Base-by-base conservation (phyloP, 2,888 invertebrate species). In the Alsophila aescularia region DNA sequence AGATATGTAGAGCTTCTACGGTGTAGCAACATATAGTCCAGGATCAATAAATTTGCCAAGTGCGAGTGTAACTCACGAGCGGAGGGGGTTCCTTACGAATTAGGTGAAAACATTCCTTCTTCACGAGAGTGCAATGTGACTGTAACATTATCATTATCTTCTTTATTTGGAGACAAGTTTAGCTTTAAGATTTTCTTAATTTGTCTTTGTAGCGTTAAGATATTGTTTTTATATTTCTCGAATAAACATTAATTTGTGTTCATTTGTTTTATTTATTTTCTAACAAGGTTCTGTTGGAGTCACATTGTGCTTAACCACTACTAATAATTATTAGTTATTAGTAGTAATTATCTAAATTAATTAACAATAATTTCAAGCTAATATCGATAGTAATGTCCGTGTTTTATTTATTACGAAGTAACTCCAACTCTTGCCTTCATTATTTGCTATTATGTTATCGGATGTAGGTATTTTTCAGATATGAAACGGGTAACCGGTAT, bases 281-380 rank as follows among this genome's bases (percentile, higher is more conserved):
- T 50, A 42, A 40, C 15, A 58, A 59, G 56, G 54, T 48, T n/a
- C 41, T 61, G 74, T 77, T 77, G 75, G 78, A 77, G 79, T 75
- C 79, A 76, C 75, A 72, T 77, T 79, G 48, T 47, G 34, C 45
- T 64, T 58, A 50, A 40, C 18, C 32, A 43, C 10, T 14, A 7
- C 21, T 35, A 15, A 27, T 35, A 15, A 1, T n/a, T n/a, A n/a
- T n/a, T n/a, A 24, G 24, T 6, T 24, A 16, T 34, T 44, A 44
- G 24, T 39, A 24, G 7, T 24, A 24, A 24, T 5, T 1, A 7
- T 24, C 8, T 5, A 24, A 24, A 24, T 24, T 24, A 18, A 18
- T 18, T 18, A 18, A 2, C 18, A 5, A 18, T 18, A 4, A 18
- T 4, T 18, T 24, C 5, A n/a, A n/a, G n/a, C 16, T 35, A n/a